phyloP scores from a whole-genome alignment of 2,113 vertebrate species.

The Tinamus guttatus region DNA sequence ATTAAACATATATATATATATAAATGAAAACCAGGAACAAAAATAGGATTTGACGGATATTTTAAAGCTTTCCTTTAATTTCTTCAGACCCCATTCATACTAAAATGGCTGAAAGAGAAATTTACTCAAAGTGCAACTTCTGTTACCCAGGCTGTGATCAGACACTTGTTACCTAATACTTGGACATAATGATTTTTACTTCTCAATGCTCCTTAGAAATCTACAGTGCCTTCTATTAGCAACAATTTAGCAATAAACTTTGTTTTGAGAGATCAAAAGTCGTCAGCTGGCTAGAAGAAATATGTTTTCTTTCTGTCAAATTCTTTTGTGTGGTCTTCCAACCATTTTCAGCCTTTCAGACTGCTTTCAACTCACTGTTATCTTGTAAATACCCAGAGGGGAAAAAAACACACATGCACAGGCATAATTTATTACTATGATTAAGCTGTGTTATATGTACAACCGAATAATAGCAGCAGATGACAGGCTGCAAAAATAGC shows the following conservation, averaged over 20 bases:
- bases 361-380: background rate
- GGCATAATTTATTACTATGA: background rate
- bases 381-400: background rate
- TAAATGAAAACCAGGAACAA: conserved; percentile 22
- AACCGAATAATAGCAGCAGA: background rate
- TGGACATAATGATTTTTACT: background rate
- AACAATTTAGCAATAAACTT: background rate
- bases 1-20: background rate
- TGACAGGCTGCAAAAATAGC: background rate
- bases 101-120: conserved; percentile 9
- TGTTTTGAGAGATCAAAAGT: background rate
- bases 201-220: background rate
- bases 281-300: background rate
- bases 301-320: background rate
- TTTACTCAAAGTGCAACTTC: conserved; percentile 36
- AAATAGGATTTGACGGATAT: conserved; percentile 5
- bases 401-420: background rate
- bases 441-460: background rate
- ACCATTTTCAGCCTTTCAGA: background rate
- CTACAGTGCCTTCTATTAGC: background rate
- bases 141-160: background rate
- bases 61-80: conserved; percentile 36
- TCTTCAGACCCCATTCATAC: conserved; percentile 9
- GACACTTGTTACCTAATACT: background rate
- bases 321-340: background rate